Percentiles rank a stretch among this genome's conserved stretches.
Conservation (phyloP, 2,113 vertebrate genomes). For the Maccullochella peelii region DNA sequence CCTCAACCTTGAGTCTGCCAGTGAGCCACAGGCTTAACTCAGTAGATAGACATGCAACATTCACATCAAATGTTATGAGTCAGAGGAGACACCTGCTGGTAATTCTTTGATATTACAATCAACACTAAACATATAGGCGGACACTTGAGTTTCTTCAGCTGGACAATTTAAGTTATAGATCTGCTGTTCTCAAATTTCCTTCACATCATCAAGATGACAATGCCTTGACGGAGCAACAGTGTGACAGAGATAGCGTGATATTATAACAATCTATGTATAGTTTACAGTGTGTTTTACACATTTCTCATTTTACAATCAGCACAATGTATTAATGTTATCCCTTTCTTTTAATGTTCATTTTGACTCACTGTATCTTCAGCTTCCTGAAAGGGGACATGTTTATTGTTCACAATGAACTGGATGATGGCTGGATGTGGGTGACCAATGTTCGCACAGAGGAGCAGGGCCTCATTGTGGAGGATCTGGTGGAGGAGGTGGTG, state of each 20-base stretch:
- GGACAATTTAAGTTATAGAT: background rate
- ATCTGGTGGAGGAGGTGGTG: constrained; percentile 97
- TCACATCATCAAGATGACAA: background rate
- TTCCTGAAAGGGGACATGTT: constrained; percentile 99
- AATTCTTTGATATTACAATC: constrained; percentile 13
- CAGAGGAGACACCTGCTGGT: constrained; percentile 72
- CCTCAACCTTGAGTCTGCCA: constrained; percentile 30
- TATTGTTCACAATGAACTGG: constrained; percentile 99
- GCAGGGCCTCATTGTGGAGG: constrained; percentile 98
- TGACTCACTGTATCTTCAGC: constrained; percentile 76
- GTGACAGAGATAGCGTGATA: background rate
- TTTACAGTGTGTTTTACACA: background rate
- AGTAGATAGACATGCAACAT: constrained; percentile 16
- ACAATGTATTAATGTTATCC: background rate
- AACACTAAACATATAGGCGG: background rate
- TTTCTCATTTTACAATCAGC: background rate
- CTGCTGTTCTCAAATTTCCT: background rate
- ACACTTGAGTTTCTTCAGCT: too few species aligned
- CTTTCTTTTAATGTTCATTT: background rate
- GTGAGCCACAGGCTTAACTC: constrained; percentile 24
- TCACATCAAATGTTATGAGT: constrained; percentile 12
- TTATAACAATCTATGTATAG: background rate
- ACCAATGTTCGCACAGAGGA: constrained; percentile 97
- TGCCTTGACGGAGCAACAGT: background rate
- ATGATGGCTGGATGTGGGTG: constrained; percentile 99